These are phyloP conservation scores for Sebastes kiyomatsui DNA, from an alignment of 2,797 vertebrate species.

Conservation along the genomic window DNA sequence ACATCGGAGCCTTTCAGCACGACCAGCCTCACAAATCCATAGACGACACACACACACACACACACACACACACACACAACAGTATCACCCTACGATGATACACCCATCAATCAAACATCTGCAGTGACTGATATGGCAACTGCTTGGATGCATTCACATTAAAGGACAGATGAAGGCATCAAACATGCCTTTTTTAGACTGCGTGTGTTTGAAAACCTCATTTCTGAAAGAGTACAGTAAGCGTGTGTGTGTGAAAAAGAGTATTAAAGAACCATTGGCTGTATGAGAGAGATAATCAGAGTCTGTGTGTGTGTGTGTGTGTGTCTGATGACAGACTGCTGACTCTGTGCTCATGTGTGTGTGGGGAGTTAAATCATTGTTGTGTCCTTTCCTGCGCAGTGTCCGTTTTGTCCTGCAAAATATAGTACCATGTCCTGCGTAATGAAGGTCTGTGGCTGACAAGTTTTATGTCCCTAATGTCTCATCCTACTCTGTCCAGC, in stretches of 20 bases:
- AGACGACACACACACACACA: not conserved
- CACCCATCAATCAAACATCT: conserved; percentile 55
- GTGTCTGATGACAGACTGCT: not conserved
- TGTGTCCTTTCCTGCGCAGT: not conserved
- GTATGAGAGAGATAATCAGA: not conserved
- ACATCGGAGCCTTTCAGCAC: not conserved
- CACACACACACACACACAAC: not conserved
- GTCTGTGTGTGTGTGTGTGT: not conserved
- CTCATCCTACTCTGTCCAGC: not conserved
- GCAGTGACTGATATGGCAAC: conserved; percentile 17
- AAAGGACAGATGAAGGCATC: conserved; percentile 14
- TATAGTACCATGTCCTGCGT: not conserved
- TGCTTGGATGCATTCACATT: conserved; percentile 4
- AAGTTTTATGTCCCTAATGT: conserved; percentile 3
- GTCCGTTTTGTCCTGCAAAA: not conserved
- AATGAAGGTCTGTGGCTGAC: conserved; percentile 19
- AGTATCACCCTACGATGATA: conserved; percentile 1
- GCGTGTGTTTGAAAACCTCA: not conserved
- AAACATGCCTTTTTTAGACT: not conserved
- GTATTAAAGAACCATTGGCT: not conserved
- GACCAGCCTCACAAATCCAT: conserved; percentile 32
- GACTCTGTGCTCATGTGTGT: not conserved
- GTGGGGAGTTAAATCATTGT: not conserved
- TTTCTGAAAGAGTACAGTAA: not conserved
- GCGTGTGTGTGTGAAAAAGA: not conserved